Evolutionary conservation across 2,888 invertebrate species (phyloP).

Genomic region (Pterostichus niger): DNA sequence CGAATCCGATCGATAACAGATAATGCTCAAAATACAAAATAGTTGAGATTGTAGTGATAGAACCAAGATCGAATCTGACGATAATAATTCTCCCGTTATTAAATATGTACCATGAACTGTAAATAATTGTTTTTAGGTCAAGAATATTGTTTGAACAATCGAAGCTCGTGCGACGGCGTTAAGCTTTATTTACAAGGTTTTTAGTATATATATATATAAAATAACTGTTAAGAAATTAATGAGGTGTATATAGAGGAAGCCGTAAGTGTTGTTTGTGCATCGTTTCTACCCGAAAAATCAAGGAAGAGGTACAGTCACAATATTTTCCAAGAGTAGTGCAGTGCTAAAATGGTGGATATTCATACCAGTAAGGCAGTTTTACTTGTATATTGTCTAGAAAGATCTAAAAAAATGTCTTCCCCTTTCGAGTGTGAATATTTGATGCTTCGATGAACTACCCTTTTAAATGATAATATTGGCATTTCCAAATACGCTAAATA

Average conservation of each 20-base stretch:
- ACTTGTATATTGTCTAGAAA: background rate
- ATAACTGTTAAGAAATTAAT: background rate
- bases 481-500: slow-evolving; percentile 3
- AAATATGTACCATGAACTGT: too few species aligned
- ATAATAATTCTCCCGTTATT: too few species aligned
- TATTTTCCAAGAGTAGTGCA: background rate
- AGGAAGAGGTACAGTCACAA: background rate
- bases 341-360: background rate
- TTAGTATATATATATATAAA: background rate
- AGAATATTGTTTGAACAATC: too few species aligned
- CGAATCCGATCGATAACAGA: too few species aligned
- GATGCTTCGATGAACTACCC: background rate
- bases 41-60: too few species aligned
- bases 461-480: background rate
- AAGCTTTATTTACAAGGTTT: background rate
- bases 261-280: background rate
- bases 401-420: slow-evolving; percentile 1
- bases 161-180: background rate
- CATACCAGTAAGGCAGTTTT: slow-evolving; percentile 1
- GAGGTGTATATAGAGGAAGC: background rate
- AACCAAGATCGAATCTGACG: too few species aligned
- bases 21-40: too few species aligned
- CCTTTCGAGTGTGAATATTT: background rate
- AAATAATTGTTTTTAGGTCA: too few species aligned
- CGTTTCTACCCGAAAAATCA: slow-evolving; percentile 1